Evolutionary conservation across 2,113 vertebrate species (phyloP).

Genomic region (cat (Felis catus)): F.catus_Fca126_mat1.0 CM031416.1:123457001-123457500

Average conservation of each 20-base stretch:
- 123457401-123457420: neutral
- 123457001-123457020: conserved; percentile 41
- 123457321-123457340: conserved; percentile 71
- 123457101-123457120: neutral
- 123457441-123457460: neutral
- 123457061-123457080: neutral
- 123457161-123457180: conserved; percentile 2
- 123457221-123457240: neutral
- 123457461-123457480: neutral
- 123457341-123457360: conserved; percentile 58
- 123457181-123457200: neutral
- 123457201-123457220: neutral
- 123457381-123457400: neutral
- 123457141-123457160: conserved; percentile 36
- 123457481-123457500: neutral
- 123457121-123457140: neutral
- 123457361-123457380: neutral
- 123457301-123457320: conserved; percentile 17
- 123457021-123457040: conserved; percentile 13
- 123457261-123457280: neutral
- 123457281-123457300: neutral
- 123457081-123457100: conserved; percentile 50
- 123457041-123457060: neutral
- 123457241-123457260: neutral
- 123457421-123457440: neutral